A percentile compares a stretch with the other conserved stretches of the same genome.
These are phyloP conservation scores for Boloria selene DNA, from an alignment of 2,888 invertebrate species.

Conservation along the genomic window DNA sequence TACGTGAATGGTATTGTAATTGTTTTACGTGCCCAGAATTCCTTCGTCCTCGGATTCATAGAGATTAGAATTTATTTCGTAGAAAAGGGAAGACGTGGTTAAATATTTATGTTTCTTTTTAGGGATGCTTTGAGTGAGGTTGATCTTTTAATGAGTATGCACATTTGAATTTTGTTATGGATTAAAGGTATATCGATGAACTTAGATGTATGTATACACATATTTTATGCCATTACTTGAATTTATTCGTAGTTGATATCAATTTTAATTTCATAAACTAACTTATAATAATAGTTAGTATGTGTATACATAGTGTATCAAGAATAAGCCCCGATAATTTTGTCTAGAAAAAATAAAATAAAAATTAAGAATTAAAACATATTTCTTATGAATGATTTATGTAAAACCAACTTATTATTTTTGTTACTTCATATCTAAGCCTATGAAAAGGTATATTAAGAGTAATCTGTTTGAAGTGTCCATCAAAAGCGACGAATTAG, in stretches of 20 bases:
- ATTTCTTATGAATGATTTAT: too few relatives aligned
- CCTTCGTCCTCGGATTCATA: constrained; percentile 9
- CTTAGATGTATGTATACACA: too few relatives aligned
- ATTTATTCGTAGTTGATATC: too few relatives aligned
- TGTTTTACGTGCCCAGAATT: constrained; percentile 35
- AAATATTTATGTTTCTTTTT: constrained; percentile 15
- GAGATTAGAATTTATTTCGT: constrained; percentile 14
- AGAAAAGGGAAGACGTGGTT: constrained; percentile 4
- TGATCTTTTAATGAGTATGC: constrained; percentile 4
- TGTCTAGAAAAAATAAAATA: too few relatives aligned
- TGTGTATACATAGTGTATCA: too few relatives aligned
- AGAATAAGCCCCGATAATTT: too few relatives aligned
- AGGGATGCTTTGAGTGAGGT: constrained; percentile 1
- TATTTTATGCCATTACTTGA: too few relatives aligned
- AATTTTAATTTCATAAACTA: too few relatives aligned
- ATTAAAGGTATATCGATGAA: too few relatives aligned
- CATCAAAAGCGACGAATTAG: constrained; percentile 30
- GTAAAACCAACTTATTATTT: neutral
- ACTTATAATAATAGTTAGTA: too few relatives aligned
- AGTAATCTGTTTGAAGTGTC: constrained; percentile 15
- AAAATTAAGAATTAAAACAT: too few relatives aligned
- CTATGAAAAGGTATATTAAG: constrained; percentile 1
- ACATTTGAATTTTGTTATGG: neutral
- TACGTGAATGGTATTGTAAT: constrained; percentile 33
- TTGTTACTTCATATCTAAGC: constrained; percentile 8